Evolutionary conservation across 2,113 vertebrate genomes (phyloP).

Genomic region (Scatophagus argus): DNA sequence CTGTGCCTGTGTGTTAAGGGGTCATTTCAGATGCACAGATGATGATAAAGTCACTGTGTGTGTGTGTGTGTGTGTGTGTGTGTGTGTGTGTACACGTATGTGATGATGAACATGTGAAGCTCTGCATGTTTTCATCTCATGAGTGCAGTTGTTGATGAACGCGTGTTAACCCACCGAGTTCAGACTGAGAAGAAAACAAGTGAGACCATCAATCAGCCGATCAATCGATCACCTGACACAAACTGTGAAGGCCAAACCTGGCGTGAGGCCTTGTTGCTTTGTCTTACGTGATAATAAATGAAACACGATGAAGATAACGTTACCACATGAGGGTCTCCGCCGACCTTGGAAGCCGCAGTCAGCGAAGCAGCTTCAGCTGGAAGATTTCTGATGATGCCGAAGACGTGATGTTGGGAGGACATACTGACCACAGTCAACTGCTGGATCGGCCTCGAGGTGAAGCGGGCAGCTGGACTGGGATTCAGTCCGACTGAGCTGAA

Average conservation of each 20-base stretch:
- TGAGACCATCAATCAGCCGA: too few relatives aligned
- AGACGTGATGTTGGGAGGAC: too few relatives aligned
- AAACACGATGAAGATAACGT: too few relatives aligned
- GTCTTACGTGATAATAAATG: background rate
- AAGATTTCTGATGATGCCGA: background rate
- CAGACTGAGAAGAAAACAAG: too few relatives aligned
- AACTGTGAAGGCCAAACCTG: too few relatives aligned
- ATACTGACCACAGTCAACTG: too few relatives aligned
- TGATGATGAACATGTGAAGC: constrained; percentile 46
- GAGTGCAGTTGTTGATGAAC: background rate
- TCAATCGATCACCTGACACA: too few relatives aligned
- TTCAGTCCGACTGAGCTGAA: too few relatives aligned
- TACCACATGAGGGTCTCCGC: background rate
- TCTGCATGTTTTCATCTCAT: background rate
- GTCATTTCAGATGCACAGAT: constrained; percentile 41
- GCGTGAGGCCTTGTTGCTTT: background rate
- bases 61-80: constrained; percentile 9
- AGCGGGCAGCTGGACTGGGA: too few relatives aligned
- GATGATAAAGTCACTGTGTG: constrained; percentile 14
- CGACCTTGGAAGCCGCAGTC: background rate
- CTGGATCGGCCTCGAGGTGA: too few relatives aligned
- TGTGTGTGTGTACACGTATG: constrained; percentile 10
- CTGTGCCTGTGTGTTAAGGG: constrained; percentile 4
- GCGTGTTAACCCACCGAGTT: too few relatives aligned
- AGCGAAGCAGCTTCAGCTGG: background rate